phyloP scores from a whole-genome alignment of 2,797 vertebrate species.

The Harpagifer antarcticus region DNA sequence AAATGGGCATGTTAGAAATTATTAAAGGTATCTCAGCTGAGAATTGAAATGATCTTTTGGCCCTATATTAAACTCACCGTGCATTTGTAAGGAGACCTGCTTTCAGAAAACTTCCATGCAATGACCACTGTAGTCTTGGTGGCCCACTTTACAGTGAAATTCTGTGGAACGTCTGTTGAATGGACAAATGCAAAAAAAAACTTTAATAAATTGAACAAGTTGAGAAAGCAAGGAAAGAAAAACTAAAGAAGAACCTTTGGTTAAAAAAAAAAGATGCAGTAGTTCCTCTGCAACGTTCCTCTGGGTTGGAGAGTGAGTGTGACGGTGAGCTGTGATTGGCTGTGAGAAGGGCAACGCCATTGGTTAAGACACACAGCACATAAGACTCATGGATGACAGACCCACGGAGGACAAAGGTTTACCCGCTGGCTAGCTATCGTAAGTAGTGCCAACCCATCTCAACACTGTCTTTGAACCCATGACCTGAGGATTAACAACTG shows the following conservation, averaged over 20 bases:
- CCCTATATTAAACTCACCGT: constrained; percentile 83
- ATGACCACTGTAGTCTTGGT: constrained; percentile 94
- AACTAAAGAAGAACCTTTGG: constrained; percentile 53
- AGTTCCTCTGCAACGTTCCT: constrained; percentile 73
- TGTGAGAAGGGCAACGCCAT: constrained; percentile 84
- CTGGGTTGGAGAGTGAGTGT: constrained; percentile 75
- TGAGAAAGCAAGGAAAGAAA: constrained; percentile 52
- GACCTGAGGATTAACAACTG: constrained; percentile 50
- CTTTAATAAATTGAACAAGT: constrained; percentile 55
- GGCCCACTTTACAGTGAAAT: constrained; percentile 97
- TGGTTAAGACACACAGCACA: constrained; percentile 84
- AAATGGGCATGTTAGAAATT: background rate
- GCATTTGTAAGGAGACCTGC: constrained; percentile 86
- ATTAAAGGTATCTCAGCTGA: background rate
- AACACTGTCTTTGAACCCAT: constrained; percentile 41
- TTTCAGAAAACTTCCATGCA: constrained; percentile 95
- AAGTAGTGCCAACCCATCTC: constrained; percentile 76
- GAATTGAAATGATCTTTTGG: background rate
- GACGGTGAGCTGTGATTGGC: constrained; percentile 79
- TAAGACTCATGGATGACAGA: constrained; percentile 83
- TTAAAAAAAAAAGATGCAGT: constrained; percentile 37
- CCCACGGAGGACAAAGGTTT: constrained; percentile 78
- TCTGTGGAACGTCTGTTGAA: constrained; percentile 94
- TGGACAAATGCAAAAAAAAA: constrained; percentile 56
- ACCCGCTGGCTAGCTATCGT: constrained; percentile 67